Conservation (phyloP, 2,888 invertebrate species). For the Ophion slaviceki region DNA sequence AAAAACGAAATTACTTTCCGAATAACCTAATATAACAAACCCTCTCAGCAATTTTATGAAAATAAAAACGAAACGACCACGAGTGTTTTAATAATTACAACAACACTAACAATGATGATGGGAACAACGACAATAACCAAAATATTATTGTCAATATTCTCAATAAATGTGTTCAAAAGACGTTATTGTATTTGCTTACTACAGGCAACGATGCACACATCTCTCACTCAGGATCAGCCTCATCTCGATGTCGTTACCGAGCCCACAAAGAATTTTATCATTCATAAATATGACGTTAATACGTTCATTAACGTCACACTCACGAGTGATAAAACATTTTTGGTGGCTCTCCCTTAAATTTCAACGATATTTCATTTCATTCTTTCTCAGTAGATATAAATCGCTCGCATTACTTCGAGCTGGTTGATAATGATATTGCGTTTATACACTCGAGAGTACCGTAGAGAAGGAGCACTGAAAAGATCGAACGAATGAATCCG, state of each 20-base stretch:
- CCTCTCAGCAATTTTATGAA: neutral
- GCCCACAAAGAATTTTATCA: too few species aligned
- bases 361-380: neutral
- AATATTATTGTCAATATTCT: neutral
- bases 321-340: too few species aligned
- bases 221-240: too few species aligned
- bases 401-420: neutral
- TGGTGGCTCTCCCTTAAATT: too few species aligned
- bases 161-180: neutral
- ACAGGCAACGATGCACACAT: too few species aligned
- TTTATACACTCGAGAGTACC: neutral
- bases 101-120: neutral
- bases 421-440: constrained; percentile 24
- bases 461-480: too few species aligned
- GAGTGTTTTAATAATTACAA: too few species aligned
- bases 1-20: too few species aligned
- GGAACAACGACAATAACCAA: neutral
- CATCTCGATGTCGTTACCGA: too few species aligned
- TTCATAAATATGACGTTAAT: too few species aligned
- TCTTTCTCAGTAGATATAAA: neutral
- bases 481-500: constrained; percentile 7
- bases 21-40: too few species aligned
- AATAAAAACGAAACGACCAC: neutral
- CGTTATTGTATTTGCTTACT: neutral
- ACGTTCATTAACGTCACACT: too few species aligned